Conservation (phyloP, 92 coral and sea anemone genomes). For the Porites evermanni region DNA sequence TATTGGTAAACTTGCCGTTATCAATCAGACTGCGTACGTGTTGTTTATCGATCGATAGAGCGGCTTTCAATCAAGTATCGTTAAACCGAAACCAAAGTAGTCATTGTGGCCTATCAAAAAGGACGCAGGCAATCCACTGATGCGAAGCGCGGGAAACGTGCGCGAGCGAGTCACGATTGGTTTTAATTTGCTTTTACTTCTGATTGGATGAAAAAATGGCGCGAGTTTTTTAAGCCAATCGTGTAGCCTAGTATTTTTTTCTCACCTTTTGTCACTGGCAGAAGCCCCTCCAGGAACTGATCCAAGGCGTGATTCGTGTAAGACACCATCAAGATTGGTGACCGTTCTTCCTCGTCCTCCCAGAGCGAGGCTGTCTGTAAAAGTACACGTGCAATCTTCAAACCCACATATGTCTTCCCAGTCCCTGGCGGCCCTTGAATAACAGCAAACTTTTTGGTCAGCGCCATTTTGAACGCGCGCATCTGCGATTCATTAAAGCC, state of each 20-base stretch:
- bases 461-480: constrained; percentile 81
- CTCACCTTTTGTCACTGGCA: constrained; percentile 33
- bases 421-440: constrained; percentile 98
- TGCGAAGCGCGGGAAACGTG: no score
- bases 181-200: no score
- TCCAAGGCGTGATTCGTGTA: constrained; percentile 94
- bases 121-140: no score
- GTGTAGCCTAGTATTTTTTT: not conserved
- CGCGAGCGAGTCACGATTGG: no score
- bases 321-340: constrained; percentile 89
- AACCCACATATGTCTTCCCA: constrained; percentile 95
- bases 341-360: constrained; percentile 31
- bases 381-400: constrained; percentile 82
- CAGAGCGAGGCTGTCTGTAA: constrained; percentile 60
- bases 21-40: no score
- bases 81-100: no score
- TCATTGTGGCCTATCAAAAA: no score
- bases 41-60: no score
- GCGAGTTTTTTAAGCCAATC: no score
- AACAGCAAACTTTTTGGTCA: constrained; percentile 79
- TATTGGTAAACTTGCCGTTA: no score
- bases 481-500: constrained; percentile 88
- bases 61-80: no score
- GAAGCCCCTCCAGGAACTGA: constrained; percentile 77
- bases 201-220: no score